These are phyloP conservation scores for Molorchus minor DNA, from an alignment of 2,888 invertebrate species.

Conservation along the genomic window DNA sequence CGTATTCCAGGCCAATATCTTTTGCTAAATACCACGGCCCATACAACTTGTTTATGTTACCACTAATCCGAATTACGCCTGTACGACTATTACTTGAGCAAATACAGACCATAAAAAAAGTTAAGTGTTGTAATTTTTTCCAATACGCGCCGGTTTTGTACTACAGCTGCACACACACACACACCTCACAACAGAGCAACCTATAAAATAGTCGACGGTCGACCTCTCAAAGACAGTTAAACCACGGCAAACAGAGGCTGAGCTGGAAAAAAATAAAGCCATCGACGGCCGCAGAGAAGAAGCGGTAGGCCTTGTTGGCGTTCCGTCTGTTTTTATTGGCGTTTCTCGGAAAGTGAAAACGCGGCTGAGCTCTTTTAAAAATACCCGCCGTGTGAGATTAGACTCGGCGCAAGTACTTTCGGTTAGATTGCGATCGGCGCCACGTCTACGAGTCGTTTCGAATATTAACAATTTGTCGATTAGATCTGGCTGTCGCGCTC, in stretches of 20 bases:
- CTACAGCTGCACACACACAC: constrained; percentile 22
- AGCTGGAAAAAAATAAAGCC: neutral
- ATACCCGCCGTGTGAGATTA: neutral
- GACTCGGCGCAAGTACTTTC: neutral
- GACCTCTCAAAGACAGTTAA: constrained; percentile 33
- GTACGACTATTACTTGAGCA: neutral
- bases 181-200: no score
- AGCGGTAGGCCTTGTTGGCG: constrained; percentile 8
- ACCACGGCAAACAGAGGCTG: constrained; percentile 42
- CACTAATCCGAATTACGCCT: neutral
- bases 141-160: neutral
- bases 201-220: constrained; percentile 16
- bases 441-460: neutral
- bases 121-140: neutral
- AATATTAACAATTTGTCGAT: neutral
- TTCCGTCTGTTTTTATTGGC: constrained; percentile 13
- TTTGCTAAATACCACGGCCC: neutral
- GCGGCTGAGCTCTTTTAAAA: constrained; percentile 4
- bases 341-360: constrained; percentile 20
- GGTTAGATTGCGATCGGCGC: neutral
- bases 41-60: neutral
- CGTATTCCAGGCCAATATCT: no score
- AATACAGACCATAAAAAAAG: neutral
- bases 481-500: neutral
- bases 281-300: neutral